Evolutionary conservation across 2,113 vertebrate genomes (phyloP), one percentile per base, ranked within the genome.

Genomic region (Phrynosoma blainvillii): DNA sequence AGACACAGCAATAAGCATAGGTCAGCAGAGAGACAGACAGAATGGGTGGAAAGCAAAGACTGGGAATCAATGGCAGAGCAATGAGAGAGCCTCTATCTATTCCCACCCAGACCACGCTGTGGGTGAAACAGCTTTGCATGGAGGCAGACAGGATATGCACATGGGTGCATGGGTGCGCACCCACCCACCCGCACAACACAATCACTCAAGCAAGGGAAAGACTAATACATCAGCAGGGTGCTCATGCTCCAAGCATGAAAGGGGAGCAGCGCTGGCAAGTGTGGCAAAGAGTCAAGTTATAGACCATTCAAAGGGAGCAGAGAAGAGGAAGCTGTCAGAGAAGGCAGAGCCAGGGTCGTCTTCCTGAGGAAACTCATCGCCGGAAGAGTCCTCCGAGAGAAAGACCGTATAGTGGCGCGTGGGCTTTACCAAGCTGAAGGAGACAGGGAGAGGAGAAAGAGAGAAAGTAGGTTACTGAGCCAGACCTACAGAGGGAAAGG

Each of bases 381-480:
- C 98, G 92, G 99, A 99, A 30, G 98, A 99, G 96, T 99, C 98
- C 96, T 99, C 99, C 56, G 98, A 99, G 87, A 99, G 98, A 97
- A 99, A 99, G 96, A 99, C 98, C 42, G 98, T 98, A 96, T 99
- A 99, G 97, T 99, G 99, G 95, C 98, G 97, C 84, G 98, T 97
- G 71, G 98, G 98, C 96, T 97, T 98, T 95, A 97, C 94, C 90
- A 97, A 96, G 96, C 98, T 99, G 96, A 79, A 78, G 95, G 93
- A 96, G 82, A 95, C 89, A 97, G 94, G 93, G 87, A 96, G 92
- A 96, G 91, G 90, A 96, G 95, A 97, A 89, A 96, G 95, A 97
- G 92, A 97, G 92, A 95, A 94, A 96, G 92, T 85, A 78, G 71
- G 84, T 95, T 93, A 95, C 0, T 11, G 21, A 80, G 59, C 74